These are phyloP conservation scores for Pyrgus malvae DNA, from an alignment of 2,888 invertebrate genomes.

Conservation along the genomic window DNA sequence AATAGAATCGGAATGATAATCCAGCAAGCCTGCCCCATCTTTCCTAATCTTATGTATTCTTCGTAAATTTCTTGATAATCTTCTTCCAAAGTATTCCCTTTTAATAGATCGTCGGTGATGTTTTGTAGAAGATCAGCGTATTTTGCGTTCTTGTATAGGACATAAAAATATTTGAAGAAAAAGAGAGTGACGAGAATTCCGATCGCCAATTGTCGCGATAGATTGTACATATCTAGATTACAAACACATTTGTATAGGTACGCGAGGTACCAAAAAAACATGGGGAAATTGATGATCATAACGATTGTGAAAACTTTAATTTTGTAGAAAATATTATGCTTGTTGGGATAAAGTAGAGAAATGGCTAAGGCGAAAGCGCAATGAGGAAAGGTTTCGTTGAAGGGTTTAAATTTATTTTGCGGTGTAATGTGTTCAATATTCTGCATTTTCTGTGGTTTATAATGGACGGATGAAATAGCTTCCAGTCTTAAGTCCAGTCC, in stretches of 20 bases:
- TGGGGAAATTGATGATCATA: conserved; percentile 41
- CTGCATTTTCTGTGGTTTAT: conserved; percentile 21
- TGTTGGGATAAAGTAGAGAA: conserved; percentile 58
- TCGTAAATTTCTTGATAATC: conserved; percentile 54
- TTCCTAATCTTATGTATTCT: conserved; percentile 48
- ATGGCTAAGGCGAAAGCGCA: conserved; percentile 57
- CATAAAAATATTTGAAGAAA: conserved; percentile 58
- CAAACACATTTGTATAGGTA: conserved; percentile 51
- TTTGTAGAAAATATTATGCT: conserved; percentile 42
- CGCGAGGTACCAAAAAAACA: conserved; percentile 53
- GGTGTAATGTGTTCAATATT: conserved; percentile 18
- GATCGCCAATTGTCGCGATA: conserved; percentile 55
- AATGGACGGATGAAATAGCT: conserved; percentile 19
- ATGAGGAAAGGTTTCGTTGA: conserved; percentile 53
- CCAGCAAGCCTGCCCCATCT: conserved; percentile 52
- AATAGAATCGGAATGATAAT: conserved; percentile 51
- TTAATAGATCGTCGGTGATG: conserved; percentile 51
- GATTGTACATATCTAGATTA: conserved; percentile 50
- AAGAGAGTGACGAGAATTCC: conserved; percentile 50
- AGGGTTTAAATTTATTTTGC: conserved; percentile 47
- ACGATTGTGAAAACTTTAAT: conserved; percentile 37
- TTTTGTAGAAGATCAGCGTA: conserved; percentile 49
- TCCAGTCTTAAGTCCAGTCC: conserved; percentile 28
- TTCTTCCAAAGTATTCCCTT: conserved; percentile 49
- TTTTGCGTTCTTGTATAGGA: conserved; percentile 45